Evolutionary conservation across 2,113 vertebrate species (phyloP).

Genomic region (Muntiacus reevesi): DNA sequence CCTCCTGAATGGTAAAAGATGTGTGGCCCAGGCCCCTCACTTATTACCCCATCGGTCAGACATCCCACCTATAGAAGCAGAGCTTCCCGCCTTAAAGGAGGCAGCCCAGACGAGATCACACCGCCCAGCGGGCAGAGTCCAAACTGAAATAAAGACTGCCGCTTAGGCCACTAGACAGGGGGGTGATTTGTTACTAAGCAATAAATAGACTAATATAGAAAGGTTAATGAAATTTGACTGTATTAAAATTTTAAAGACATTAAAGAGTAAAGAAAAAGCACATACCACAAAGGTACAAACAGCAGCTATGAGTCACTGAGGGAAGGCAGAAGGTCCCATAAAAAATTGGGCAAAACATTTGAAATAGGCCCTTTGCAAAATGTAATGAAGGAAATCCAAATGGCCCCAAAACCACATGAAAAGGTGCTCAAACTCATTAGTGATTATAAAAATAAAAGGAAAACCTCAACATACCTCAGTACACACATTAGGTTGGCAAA

Average conservation of each 20-base stretch:
- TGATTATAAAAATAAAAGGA: neutral
- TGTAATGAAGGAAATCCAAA: neutral
- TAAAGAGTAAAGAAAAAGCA: neutral
- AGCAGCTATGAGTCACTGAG: neutral
- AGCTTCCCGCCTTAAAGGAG: neutral
- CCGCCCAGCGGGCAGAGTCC: neutral
- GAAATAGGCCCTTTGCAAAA: neutral
- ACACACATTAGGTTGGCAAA: neutral
- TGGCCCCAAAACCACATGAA: neutral
- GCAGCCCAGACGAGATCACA: neutral
- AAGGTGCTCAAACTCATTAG: neutral
- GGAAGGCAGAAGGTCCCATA: neutral
- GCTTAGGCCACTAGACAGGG: neutral
- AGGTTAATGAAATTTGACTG: neutral
- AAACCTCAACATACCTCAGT: neutral
- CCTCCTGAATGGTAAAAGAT: neutral
- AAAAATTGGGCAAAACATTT: neutral
- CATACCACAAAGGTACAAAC: neutral
- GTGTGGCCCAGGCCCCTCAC: neutral
- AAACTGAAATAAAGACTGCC: neutral
- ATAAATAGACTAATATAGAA: neutral
- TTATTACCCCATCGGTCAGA: neutral
- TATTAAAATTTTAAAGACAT: neutral
- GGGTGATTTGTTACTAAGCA: neutral
- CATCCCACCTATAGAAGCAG: neutral